phyloP scores from a whole-genome alignment of 2,113 vertebrate species.

The Jaculus jaculus region DNA sequence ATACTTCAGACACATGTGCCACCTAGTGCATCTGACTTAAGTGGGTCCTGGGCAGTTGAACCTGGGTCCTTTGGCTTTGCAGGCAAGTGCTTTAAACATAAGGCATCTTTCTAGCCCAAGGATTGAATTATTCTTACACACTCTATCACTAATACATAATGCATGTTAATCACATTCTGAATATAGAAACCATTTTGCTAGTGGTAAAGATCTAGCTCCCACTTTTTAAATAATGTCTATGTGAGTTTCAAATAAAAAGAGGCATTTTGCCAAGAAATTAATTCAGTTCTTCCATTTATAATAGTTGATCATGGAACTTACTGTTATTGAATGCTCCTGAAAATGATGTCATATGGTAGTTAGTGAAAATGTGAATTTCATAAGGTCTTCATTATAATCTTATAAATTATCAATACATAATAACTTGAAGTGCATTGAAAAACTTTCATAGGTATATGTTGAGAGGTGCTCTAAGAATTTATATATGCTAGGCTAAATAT shows the following conservation, averaged over 20 bases:
- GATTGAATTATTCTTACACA: not conserved
- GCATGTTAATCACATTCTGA: not conserved
- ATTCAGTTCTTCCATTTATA: not conserved
- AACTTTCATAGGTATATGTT: not conserved
- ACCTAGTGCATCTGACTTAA: too few relatives aligned
- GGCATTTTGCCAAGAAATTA: not conserved
- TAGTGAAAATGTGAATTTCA: not conserved
- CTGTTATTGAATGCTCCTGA: not conserved
- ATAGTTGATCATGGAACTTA: not conserved
- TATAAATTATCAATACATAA: not conserved
- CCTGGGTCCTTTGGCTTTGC: too few relatives aligned
- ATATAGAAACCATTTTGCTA: conserved; percentile 27
- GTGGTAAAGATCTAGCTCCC: not conserved
- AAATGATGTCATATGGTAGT: not conserved
- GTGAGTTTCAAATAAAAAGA: conserved; percentile 8
- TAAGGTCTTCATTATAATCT: not conserved
- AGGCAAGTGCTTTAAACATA: too few relatives aligned
- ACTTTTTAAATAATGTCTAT: not conserved
- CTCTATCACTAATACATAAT: not conserved
- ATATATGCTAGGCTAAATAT: not conserved
- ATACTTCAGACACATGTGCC: too few relatives aligned
- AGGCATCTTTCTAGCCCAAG: too few relatives aligned
- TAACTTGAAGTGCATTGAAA: not conserved
- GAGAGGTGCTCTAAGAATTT: not conserved
- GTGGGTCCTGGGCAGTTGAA: too few relatives aligned